Conservation (phyloP, 2,888 invertebrate genomes). For the Cataglyphis cursor region DNA sequence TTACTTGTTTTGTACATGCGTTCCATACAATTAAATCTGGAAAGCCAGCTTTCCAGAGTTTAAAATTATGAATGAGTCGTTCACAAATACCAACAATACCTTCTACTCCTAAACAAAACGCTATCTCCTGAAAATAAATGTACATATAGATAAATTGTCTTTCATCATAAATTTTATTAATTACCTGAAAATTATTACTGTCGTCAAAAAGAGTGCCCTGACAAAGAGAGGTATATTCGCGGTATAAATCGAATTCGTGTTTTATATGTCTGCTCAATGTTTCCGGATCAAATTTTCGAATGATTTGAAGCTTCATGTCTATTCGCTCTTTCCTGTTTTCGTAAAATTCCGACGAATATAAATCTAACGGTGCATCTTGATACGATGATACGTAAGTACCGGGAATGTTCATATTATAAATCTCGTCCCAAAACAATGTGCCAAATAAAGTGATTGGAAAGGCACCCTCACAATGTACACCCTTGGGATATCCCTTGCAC, state of each 20-base stretch:
- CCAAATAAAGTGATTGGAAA: slow-evolving; percentile 90
- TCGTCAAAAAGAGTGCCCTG: slow-evolving; percentile 71
- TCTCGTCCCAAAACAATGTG: slow-evolving; percentile 93
- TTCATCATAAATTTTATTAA: slow-evolving; percentile 72
- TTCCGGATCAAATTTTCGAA: slow-evolving; percentile 85
- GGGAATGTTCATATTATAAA: slow-evolving; percentile 88
- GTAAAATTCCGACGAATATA: slow-evolving; percentile 91
- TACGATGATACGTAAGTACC: slow-evolving; percentile 90
- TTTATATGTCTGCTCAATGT: slow-evolving; percentile 86
- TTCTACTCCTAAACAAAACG: slow-evolving; percentile 88
- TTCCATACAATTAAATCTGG: slow-evolving; percentile 95
- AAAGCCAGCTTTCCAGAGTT: slow-evolving; percentile 91
- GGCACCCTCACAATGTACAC: slow-evolving; percentile 91
- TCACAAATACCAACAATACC: slow-evolving; percentile 89
- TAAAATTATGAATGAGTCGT: slow-evolving; percentile 89
- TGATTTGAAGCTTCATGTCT: slow-evolving; percentile 87
- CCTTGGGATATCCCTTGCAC: slow-evolving; percentile 72
- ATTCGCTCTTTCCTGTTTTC: slow-evolving; percentile 89
- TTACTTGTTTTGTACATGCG: slow-evolving; percentile 87
- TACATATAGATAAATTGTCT: background rate
- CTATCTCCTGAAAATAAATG: slow-evolving; percentile 84
- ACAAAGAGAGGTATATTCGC: slow-evolving; percentile 76
- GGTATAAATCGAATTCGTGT: slow-evolving; percentile 73
- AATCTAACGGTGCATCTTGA: slow-evolving; percentile 92
- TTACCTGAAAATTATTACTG: slow-evolving; percentile 75